phyloP scores from a whole-genome alignment of 2,797 vertebrate species.

The Poliocrania exsul region DNA sequence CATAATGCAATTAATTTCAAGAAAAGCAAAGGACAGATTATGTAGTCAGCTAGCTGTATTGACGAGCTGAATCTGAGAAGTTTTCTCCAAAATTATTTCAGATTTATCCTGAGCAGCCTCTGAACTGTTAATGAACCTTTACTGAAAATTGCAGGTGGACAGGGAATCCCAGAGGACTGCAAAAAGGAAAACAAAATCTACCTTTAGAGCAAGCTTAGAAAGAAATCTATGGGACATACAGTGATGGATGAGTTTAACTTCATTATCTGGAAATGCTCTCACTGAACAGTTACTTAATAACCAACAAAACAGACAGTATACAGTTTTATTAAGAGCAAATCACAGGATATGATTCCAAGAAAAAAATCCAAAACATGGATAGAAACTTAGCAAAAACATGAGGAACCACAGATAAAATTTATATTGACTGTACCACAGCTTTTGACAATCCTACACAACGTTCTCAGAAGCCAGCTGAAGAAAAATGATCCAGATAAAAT shows the following conservation, averaged over 20 bases:
- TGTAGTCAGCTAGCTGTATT: not conserved
- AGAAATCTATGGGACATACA: not conserved
- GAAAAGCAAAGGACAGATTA: not conserved
- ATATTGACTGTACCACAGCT: not conserved
- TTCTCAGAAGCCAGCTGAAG: not conserved
- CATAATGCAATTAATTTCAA: not conserved
- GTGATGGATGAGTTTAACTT: not conserved
- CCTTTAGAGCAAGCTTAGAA: not conserved
- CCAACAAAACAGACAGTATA: not conserved
- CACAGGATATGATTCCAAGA: not conserved
- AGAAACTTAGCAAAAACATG: not conserved
- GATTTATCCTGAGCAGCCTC: not conserved
- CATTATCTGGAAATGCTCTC: not conserved
- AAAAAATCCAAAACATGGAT: not conserved
- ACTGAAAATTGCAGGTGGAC: not conserved
- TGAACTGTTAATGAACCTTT: not conserved
- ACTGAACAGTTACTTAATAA: not conserved
- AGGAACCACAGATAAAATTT: not conserved
- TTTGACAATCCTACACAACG: not conserved
- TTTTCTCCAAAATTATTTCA: not conserved
- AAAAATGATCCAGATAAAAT: not conserved
- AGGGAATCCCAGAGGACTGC: not conserved
- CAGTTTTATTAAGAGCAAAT: not conserved
- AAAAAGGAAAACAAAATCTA: not conserved
- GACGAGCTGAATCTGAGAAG: not conserved